Evolutionary conservation across 2,888 invertebrate genomes (phyloP), one percentile per base, ranked within the genome.

Genomic region (Argynnis bischoffii): DNA sequence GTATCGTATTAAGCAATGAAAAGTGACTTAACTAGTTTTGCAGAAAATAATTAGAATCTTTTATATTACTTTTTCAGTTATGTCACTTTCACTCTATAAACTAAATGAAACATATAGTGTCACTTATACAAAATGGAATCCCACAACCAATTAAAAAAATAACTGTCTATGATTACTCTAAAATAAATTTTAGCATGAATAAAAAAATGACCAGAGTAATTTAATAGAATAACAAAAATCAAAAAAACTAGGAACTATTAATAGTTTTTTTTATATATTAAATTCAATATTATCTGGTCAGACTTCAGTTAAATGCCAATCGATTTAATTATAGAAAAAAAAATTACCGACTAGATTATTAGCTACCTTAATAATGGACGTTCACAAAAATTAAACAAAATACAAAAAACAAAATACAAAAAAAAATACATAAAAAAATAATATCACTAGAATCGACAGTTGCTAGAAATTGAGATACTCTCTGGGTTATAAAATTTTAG

Each of bases 301-400:
- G 65, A 68, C 66, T 72, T 67, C 48, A 51, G 56, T 50, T 75
- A 69, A 73, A 73, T 74, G 73, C 69, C 68, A 65, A 70, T 50
- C 41, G 56, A 71, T 57, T 61, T 67, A 73, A 69, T 73, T 71
- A 64, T 55, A 65, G 69, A 59, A 74, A 76, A 72, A 69, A 63
- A 73, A 66, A 71, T 69, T 70, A 72, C 78, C 57, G 81, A 84
- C 82, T 86, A 86, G 82, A 83, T 84, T 84, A 86, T 76, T 82
- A 79, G 73, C 76, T 75, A 70, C 55, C 55, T 70, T 59, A 51
- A 64, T 51, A 46, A 68, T 70, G 68, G 70, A 75, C 73, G 77
- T 79, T 77, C 14, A 51, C 35, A 57, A 57, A 0, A 41, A 41
- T 41, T 41, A 41, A 63, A 61, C 31, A 18, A 61, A 56, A 31